Evolutionary conservation across 1,140 invertebrate species (phyloP).

Genomic region (Holcopasites calliopsidis): DNA sequence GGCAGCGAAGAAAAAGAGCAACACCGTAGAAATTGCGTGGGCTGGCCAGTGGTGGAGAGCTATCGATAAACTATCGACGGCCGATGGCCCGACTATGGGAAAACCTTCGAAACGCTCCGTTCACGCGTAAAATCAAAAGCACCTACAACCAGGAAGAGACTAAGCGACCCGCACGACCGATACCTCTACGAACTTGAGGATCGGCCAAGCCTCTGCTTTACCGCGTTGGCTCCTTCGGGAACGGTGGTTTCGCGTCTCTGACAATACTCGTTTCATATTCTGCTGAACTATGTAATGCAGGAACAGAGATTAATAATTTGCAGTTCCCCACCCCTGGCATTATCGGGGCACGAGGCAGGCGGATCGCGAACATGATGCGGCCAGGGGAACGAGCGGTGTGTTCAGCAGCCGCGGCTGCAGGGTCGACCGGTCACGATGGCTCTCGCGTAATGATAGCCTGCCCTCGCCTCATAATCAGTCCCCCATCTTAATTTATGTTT

Average conservation of each 20-base stretch:
- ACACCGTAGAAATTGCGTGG: slow-evolving; percentile 50
- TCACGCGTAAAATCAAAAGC: too few relatives aligned
- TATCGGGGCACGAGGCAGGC: slow-evolving; percentile 74
- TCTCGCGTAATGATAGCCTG: slow-evolving; percentile 78
- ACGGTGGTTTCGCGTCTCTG: slow-evolving; percentile 53
- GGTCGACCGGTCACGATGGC: slow-evolving; percentile 78
- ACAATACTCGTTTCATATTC: slow-evolving; percentile 74
- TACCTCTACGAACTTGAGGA: not conserved
- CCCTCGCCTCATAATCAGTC: slow-evolving; percentile 78
- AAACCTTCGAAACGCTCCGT: too few relatives aligned
- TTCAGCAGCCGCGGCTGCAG: slow-evolving; percentile 74
- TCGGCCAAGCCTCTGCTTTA: not conserved
- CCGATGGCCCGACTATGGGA: not conserved
- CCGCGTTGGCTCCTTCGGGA: slow-evolving; percentile 23
- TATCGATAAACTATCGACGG: not conserved
- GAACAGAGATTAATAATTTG: slow-evolving; percentile 77
- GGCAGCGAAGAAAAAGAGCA: not conserved
- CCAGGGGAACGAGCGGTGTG: slow-evolving; percentile 55
- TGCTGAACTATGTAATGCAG: slow-evolving; percentile 72
- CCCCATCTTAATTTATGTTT: slow-evolving; percentile 79
- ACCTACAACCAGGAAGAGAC: not conserved
- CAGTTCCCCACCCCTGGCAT: slow-evolving; percentile 76
- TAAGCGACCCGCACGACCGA: not conserved
- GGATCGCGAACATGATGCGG: slow-evolving; percentile 65
- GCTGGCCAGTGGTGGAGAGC: not conserved